These are phyloP conservation scores for Trachythela sp. DNA, from an alignment of 64 coral and sea anemone species.

Conservation along the genomic window DNA sequence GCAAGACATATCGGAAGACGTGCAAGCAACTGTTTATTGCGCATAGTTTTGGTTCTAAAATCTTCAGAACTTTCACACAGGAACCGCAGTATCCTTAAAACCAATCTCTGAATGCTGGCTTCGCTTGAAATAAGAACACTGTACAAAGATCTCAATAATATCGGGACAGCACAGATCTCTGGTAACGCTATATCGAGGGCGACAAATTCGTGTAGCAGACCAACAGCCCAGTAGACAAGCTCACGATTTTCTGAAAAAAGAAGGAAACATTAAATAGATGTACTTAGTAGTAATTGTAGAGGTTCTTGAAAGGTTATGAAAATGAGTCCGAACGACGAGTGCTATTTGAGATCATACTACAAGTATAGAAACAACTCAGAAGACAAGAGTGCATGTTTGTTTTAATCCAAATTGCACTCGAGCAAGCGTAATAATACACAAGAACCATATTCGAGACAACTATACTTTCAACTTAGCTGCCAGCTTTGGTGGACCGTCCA, in stretches of 20 bases:
- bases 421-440: too few relatives aligned
- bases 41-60: conserved; percentile 55
- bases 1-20: conserved; percentile 80
- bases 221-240: conserved; percentile 88
- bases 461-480: too few relatives aligned
- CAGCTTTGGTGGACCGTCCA: too few relatives aligned
- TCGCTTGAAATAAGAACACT: conserved; percentile 75
- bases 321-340: too few relatives aligned
- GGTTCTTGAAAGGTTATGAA: too few relatives aligned
- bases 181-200: conserved; percentile 63
- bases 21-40: conserved; percentile 54
- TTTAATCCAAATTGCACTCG: too few relatives aligned
- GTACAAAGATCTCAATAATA: conserved; percentile 65
- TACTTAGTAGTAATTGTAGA: too few relatives aligned
- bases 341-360: too few relatives aligned
- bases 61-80: conserved; percentile 62
- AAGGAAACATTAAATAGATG: too few relatives aligned
- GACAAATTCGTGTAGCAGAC: conserved; percentile 78
- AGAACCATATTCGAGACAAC: too few relatives aligned
- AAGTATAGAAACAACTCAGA: too few relatives aligned
- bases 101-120: conserved; percentile 75
- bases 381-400: too few relatives aligned
- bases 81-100: conserved; percentile 81
- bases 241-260: conserved; percentile 75
- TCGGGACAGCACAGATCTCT: conserved; percentile 75